A percentile compares a stretch with the other conserved stretches of the same genome.
Evolutionary conservation across 2,797 vertebrate genomes (phyloP).

Genomic region (Loris lydekkerianus): DNA sequence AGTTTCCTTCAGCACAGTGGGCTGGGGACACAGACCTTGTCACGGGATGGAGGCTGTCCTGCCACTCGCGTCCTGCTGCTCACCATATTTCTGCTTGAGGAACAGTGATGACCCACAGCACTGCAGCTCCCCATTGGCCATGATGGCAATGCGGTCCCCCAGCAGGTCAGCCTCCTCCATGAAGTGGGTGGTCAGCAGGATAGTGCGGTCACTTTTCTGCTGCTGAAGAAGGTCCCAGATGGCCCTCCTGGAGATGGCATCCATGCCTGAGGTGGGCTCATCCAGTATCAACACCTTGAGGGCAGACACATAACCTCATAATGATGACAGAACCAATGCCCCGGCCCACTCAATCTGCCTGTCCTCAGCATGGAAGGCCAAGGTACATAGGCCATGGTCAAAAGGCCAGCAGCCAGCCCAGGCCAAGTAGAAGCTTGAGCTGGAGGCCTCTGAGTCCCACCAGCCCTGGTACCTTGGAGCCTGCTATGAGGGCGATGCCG

Average conservation of each 20-base stretch:
- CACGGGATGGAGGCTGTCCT: rapidly evolving
- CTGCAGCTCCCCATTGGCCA: slow-evolving; percentile 97
- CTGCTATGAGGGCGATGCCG: slow-evolving; percentile 97
- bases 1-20: background rate
- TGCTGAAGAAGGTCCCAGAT: slow-evolving; percentile 97
- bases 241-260: slow-evolving; percentile 95
- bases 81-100: slow-evolving; percentile 97
- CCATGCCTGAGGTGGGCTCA: slow-evolving; percentile 98
- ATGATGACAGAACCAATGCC: rapidly evolving
- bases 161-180: slow-evolving; percentile 99
- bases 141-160: slow-evolving; percentile 97
- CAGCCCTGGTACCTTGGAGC: slow-evolving; percentile 92
- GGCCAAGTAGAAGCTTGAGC: background rate
- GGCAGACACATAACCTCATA: rapidly evolving
- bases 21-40: rapidly evolving
- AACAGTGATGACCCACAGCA: slow-evolving; percentile 97
- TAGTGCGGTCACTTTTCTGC: slow-evolving; percentile 94
- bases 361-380: background rate
- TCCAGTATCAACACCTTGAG: slow-evolving; percentile 96
- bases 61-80: rapidly evolving
- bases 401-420: background rate
- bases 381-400: rapidly evolving
- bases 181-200: slow-evolving; percentile 98
- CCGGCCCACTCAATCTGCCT: background rate
- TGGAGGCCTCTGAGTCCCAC: background rate